Conservation (phyloP, 2,888 invertebrate genomes). For the Tholera decimalis region DNA sequence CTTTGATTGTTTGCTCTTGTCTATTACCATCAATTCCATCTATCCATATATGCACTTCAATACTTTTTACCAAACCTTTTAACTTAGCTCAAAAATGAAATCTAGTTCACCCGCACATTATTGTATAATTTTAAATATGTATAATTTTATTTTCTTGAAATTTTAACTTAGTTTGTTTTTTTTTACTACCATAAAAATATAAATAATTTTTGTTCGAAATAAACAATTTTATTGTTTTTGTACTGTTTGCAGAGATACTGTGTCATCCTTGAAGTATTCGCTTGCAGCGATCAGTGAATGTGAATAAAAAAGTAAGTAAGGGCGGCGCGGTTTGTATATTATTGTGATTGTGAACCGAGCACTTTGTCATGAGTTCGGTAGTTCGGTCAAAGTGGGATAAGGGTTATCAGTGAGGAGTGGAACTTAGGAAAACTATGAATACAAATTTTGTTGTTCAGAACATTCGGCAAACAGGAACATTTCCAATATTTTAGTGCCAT, state of each 20-base stretch:
- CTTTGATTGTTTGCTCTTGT: too few species aligned
- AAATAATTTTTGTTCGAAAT: too few species aligned
- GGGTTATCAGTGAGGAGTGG: conserved; percentile 25
- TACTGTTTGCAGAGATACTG: conserved; percentile 19
- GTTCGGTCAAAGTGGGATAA: conserved; percentile 32
- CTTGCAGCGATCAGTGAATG: conserved; percentile 49
- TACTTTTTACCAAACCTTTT: too few species aligned
- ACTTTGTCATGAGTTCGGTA: conserved; percentile 44
- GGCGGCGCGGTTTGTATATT: conserved; percentile 39
- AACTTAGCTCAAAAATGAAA: not conserved
- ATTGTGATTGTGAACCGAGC: conserved; percentile 47
- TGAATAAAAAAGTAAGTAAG: conserved; percentile 48
- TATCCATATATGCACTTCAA: too few species aligned
- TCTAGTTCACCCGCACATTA: not conserved
- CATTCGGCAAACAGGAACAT: not conserved
- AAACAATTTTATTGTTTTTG: too few species aligned
- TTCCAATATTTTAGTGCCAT: not conserved
- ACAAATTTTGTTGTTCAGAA: conserved; percentile 6
- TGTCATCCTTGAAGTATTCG: conserved; percentile 33
- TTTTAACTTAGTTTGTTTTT: too few species aligned
- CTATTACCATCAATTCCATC: too few species aligned
- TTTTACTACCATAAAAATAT: too few species aligned
- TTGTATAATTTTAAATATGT: too few species aligned
- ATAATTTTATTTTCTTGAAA: too few species aligned
- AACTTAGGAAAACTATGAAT: conserved; percentile 14